Evolutionary conservation across 2,113 vertebrate species (phyloP), one percentile per base, ranked within the genome.

Genomic region (Irena cyanogastra): DNA sequence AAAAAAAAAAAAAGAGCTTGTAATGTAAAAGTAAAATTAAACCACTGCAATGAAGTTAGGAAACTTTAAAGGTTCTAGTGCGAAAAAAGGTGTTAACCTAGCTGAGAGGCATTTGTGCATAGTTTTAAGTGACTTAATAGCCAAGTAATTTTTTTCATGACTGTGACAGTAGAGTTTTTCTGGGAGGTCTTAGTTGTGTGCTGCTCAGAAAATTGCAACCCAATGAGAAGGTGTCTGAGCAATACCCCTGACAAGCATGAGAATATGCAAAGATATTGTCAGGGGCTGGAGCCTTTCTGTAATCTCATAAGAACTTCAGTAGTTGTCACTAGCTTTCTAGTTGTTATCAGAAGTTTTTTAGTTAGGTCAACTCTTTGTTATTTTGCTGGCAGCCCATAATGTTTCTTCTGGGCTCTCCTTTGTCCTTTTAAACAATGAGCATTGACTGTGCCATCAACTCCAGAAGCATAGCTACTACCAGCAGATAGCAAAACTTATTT

Each of bases 21-120:
- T 45, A 90, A 79, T n/a, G 50, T 79, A 74, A 47, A 83, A 95
- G 66, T 85, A 54, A 95, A 82, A 83, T 66, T 72, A 93, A 80
- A 70, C 45, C 49, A 19, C 78, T 71, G 69, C 91, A 90, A 76
- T 54, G 3, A 88, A 86, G 37, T 75, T 68, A 69, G 44, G 17
- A 83, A 94, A 68, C 49, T 71, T 83, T 23, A 49, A n/a, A 89
- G 68, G 35, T 84, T 94, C 24, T 56, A 37, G 17, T 18, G 63
- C 33, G 83, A 70, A 30, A 57, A 54, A 54, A 50, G 16, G 7
- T 28, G 2, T 47, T 94, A 79, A 68, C 42, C 66, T 61, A 77
- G 59, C 30, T 76, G 63, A 85, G 78, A 88, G 24, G 18, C 35
- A 66, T 71, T 76, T 80, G 33, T 87, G 30, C 70, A 47, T 35